These are phyloP conservation scores for Napeogenes sylphis DNA, from an alignment of 2,888 invertebrate genomes.

Conservation along the genomic window DNA sequence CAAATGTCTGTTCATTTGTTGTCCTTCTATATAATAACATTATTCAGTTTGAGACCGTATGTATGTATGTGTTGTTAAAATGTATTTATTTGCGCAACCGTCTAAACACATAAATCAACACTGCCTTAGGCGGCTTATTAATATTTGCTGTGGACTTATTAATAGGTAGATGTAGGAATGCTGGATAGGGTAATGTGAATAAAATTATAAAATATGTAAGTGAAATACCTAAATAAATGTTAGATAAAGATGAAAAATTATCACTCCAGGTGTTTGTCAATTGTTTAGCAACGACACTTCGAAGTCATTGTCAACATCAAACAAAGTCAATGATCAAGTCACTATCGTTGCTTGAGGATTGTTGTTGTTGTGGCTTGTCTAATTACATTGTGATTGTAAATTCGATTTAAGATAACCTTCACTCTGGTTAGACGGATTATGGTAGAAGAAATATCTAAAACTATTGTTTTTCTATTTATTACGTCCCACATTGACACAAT, in stretches of 20 bases:
- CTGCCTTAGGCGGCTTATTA: constrained; percentile 69
- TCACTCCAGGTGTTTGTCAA: too few relatives aligned
- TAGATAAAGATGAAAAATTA: background rate
- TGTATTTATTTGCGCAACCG: constrained; percentile 60
- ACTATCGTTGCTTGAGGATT: background rate
- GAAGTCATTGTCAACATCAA: too few relatives aligned
- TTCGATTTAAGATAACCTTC: too few relatives aligned
- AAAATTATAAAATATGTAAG: background rate
- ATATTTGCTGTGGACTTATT: constrained; percentile 51
- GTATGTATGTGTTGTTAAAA: constrained; percentile 59
- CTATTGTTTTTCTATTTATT: too few relatives aligned
- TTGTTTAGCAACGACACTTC: too few relatives aligned
- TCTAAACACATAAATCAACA: constrained; percentile 70
- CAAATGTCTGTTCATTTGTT: constrained; percentile 22
- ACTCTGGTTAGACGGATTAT: too few relatives aligned
- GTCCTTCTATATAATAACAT: constrained; percentile 50
- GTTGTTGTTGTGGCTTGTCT: constrained; percentile 7
- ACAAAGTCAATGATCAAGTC: too few relatives aligned
- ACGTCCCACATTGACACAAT: too few relatives aligned
- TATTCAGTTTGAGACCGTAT: constrained; percentile 45
- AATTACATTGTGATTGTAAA: background rate
- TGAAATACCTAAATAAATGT: background rate
- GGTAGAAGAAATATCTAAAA: too few relatives aligned
- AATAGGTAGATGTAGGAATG: constrained; percentile 27
- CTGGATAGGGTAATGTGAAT: constrained; percentile 37